Evolutionary conservation across 2,888 invertebrate genomes (phyloP).

Genomic region (Yponomeuta sedellus): DNA sequence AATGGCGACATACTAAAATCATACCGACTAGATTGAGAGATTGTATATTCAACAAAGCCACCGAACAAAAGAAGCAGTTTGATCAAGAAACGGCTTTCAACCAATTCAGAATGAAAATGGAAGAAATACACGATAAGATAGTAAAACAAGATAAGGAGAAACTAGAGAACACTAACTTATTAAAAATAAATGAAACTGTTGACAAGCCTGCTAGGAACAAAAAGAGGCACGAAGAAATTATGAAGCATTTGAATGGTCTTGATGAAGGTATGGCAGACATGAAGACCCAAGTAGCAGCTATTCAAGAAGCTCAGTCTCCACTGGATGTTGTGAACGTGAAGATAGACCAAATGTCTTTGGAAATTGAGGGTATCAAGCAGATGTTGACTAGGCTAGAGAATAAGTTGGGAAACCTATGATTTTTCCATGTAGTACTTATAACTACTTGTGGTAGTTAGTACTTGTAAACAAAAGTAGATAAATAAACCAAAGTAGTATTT

Average conservation of each 20-base stretch:
- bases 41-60: slow-evolving; percentile 59
- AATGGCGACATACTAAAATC: slow-evolving; percentile 42
- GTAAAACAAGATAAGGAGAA: slow-evolving; percentile 28
- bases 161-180: neutral
- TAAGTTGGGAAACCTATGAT: slow-evolving; percentile 31
- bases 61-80: slow-evolving; percentile 50
- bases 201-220: slow-evolving; percentile 20
- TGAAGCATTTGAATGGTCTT: slow-evolving; percentile 45
- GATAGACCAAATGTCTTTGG: slow-evolving; percentile 55
- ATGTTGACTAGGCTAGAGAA: slow-evolving; percentile 52
- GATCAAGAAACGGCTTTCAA: slow-evolving; percentile 50
- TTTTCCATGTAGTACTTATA: neutral
- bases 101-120: slow-evolving; percentile 45
- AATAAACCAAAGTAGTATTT: neutral
- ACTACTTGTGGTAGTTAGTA: neutral
- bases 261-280: slow-evolving; percentile 47
- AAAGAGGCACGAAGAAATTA: slow-evolving; percentile 42
- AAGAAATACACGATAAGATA: slow-evolving; percentile 56
- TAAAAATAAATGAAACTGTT: neutral
- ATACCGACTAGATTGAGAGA: slow-evolving; percentile 57
- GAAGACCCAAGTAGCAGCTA: slow-evolving; percentile 40
- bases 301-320: slow-evolving; percentile 40
- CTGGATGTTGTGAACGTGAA: slow-evolving; percentile 51
- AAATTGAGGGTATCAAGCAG: slow-evolving; percentile 51
- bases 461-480: neutral